phyloP scores from a whole-genome alignment of 2,113 vertebrate species.

The Bungarus multicinctus region DNA sequence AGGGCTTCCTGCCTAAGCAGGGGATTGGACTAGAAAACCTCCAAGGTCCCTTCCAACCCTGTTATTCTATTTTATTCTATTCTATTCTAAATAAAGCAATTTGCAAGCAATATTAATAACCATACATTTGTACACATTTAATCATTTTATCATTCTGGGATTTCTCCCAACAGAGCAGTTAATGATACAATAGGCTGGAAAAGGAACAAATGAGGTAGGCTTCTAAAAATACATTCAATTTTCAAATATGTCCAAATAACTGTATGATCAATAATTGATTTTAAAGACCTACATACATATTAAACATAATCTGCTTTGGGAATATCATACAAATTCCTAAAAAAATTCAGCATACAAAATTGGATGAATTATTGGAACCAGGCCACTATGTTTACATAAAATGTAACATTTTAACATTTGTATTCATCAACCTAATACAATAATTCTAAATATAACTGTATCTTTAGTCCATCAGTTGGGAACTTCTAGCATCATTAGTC shows the following conservation, averaged over 20 bases:
- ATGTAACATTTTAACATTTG: too few relatives aligned
- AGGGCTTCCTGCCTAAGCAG: too few relatives aligned
- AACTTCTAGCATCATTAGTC: not conserved
- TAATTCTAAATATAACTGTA: not conserved
- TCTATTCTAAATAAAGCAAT: not conserved
- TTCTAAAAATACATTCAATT: not conserved
- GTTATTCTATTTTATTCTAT: too few relatives aligned
- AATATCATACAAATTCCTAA: not conserved
- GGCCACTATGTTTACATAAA: not conserved
- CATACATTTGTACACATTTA: not conserved
- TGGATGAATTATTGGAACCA: not conserved
- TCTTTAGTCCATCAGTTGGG: not conserved
- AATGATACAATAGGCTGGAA: not conserved
- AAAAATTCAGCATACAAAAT: not conserved
- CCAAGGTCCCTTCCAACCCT: too few relatives aligned
- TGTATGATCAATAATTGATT: not conserved
- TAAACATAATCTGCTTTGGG: not conserved
- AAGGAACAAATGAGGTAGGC: not conserved
- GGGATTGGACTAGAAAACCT: too few relatives aligned
- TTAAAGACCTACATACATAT: not conserved
- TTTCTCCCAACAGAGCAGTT: not conserved
- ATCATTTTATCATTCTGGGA: not conserved
- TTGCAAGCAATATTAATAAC: not conserved
- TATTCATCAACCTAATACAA: not conserved
- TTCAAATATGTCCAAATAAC: not conserved